Base-by-base conservation (phyloP, 64 coral and sea anemone genomes). In the Pocillopora verrucosa region DNA sequence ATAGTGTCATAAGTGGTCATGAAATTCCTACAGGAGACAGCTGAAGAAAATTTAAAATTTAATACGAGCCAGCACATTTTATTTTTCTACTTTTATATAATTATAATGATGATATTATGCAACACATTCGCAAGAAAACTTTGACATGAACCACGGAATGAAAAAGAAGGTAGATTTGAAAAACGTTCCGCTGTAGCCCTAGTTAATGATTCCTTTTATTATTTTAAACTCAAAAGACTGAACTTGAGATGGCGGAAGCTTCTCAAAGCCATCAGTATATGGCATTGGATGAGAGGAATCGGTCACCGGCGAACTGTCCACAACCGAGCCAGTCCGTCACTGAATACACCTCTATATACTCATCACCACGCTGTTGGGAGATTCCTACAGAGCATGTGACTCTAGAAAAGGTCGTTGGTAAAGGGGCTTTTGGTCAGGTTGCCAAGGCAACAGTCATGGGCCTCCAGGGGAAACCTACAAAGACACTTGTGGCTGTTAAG, bases 351-450 rank as follows among this genome's bases (percentile, higher is more conserved):
- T 15, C 60, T 64, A 26, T 82, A 64, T 14, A 82, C 36, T 60
- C 15, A 17, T 82, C 34, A 19, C 62, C 79, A 19, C 20, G 80
- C 14, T 83, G 61, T 10, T 83, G 80, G 80, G 80, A 83, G 19
- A 19, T 83, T 83, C 6, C 62, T 22, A 65, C 61, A 83, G 16
- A 51, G 17, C 80, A 41, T 0, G 80, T 83, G 61, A 83, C 25
- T 63, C 1, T 83, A 41, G 61, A 83, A n/a, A 83, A 87, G 62
- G 57, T 92, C 16, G 79, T 92, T 59, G 90, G 90, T 4, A 92
- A 86, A 63, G 90, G 90, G 13, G 82, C 90, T 15, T 92, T 92
- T 92, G 90, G 82, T 41, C 90, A 82, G 45, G 90, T 92, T 16
- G 75, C 83, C 74, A 86, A 92, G 15, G 90, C 73, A 87, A 74